Conservation (phyloP, 2,113 vertebrate species). For the Cyprinodon tularosa region DNA sequence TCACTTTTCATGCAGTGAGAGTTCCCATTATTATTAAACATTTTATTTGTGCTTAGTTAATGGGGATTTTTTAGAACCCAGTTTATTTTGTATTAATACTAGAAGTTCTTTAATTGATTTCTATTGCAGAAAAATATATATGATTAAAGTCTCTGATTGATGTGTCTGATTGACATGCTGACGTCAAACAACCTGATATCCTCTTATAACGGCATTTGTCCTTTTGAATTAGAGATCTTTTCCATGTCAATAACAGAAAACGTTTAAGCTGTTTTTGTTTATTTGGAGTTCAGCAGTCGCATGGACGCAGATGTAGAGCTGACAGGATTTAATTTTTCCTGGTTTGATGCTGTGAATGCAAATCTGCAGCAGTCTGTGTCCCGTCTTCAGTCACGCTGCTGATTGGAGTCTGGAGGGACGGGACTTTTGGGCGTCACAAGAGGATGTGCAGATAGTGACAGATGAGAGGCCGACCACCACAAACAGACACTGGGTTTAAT, state of each 20-base stretch:
- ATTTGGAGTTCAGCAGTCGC: neutral
- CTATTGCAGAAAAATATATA: too few species aligned
- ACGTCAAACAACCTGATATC: neutral
- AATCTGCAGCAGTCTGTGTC: neutral
- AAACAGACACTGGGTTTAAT: neutral
- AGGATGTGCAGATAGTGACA: slow-evolving; percentile 26
- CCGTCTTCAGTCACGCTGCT: neutral
- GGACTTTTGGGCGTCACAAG: slow-evolving; percentile 5
- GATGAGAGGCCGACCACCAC: slow-evolving; percentile 20
- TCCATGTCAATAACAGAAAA: neutral
- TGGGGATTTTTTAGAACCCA: too few species aligned
- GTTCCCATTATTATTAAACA: too few species aligned
- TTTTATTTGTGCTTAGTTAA: too few species aligned
- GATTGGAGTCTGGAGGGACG: slow-evolving; percentile 19
- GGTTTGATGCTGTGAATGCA: slow-evolving; percentile 1
- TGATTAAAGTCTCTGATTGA: neutral
- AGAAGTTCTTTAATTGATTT: too few species aligned
- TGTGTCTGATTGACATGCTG: neutral
- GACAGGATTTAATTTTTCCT: slow-evolving; percentile 16
- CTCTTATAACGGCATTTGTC: neutral
- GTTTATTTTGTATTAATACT: too few species aligned
- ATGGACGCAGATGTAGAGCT: neutral
- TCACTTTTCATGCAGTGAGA: too few species aligned
- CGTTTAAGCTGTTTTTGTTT: neutral
- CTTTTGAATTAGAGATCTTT: neutral